Percentiles rank a stretch among this genome's conserved stretches.
These are phyloP conservation scores for Hyla sarda DNA, from an alignment of 2,113 vertebrate genomes.

Conservation along the genomic window DNA sequence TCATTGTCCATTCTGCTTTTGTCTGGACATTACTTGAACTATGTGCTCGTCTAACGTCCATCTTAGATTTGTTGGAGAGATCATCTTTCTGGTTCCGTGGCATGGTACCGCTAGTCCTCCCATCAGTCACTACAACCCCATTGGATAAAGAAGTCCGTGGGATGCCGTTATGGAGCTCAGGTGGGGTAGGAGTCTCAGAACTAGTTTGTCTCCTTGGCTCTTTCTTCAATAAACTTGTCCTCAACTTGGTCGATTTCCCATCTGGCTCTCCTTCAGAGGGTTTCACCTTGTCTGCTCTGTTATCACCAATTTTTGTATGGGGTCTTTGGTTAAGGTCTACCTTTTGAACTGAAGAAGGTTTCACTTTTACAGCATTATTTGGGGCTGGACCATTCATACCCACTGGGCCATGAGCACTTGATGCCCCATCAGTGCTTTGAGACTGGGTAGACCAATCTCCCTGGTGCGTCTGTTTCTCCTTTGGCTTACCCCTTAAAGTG, in stretches of 20 bases:
- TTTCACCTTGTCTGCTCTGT: constrained; percentile 42
- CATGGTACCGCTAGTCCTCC: constrained; percentile 61
- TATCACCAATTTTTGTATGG: constrained; percentile 58
- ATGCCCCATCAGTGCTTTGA: constrained; percentile 51
- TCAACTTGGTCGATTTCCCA: constrained; percentile 75
- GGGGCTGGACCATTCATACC: constrained; percentile 8
- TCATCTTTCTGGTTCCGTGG: constrained; percentile 61
- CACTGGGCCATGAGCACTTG: constrained; percentile 61
- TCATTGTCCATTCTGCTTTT: constrained; percentile 69
- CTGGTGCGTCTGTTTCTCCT: constrained; percentile 69
- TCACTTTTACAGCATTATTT: constrained; percentile 46
- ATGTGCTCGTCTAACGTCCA: constrained; percentile 79
- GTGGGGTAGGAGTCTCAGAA: constrained; percentile 56
- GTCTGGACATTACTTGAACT: constrained; percentile 81
- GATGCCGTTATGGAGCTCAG: constrained; percentile 57
- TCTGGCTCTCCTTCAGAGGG: constrained; percentile 68
- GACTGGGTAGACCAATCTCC: constrained; percentile 42
- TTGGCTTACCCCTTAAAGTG: constrained; percentile 66
- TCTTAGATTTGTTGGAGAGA: constrained; percentile 65
- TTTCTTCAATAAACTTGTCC: constrained; percentile 77
- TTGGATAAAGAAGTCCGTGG: constrained; percentile 68
- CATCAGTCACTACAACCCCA: constrained; percentile 64
- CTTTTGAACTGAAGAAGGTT: constrained; percentile 51
- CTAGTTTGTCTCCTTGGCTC: constrained; percentile 70
- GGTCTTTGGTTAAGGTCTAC: constrained; percentile 60